A percentile compares a stretch with the other conserved stretches of the same genome.
Conservation (phyloP, 2,888 invertebrate species). For the Perdita meconis region DNA sequence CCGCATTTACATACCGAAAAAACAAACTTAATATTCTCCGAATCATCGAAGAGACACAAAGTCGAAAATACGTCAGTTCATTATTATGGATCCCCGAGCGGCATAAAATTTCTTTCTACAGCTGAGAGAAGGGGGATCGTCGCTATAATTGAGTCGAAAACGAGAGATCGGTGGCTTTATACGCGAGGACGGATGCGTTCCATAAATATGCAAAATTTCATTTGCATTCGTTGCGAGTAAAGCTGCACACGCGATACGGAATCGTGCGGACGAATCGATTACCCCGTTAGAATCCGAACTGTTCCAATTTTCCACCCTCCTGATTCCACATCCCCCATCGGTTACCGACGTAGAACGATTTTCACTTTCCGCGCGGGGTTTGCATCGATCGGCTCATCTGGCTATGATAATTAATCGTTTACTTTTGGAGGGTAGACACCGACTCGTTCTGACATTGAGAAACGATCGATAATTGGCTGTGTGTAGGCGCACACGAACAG, state of each 20-base stretch:
- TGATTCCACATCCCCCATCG: neutral
- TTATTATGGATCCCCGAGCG: too few species aligned
- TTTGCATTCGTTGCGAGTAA: slow-evolving; percentile 59
- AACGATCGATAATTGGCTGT: slow-evolving; percentile 40
- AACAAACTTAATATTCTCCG: neutral
- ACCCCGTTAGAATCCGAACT: slow-evolving; percentile 14
- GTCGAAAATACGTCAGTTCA: neutral
- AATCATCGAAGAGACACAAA: neutral
- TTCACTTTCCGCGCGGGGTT: slow-evolving; percentile 32
- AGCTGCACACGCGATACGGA: neutral
- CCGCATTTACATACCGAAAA: neutral
- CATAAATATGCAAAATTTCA: slow-evolving; percentile 69
- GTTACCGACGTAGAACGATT: slow-evolving; percentile 14
- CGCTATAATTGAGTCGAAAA: neutral
- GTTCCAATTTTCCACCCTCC: slow-evolving; percentile 26
- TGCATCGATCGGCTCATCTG: slow-evolving; percentile 6
- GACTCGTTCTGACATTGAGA: slow-evolving; percentile 21
- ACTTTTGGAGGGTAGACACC: neutral
- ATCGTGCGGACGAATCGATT: slow-evolving; percentile 32
- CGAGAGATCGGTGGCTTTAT: neutral
- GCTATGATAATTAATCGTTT: slow-evolving; percentile 32
- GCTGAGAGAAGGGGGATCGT: neutral
- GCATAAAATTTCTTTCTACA: too few species aligned
- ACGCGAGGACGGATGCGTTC: neutral
- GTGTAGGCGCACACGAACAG: neutral